phyloP scores from a whole-genome alignment of 2,797 vertebrate species.

The Muraenolepis orangiensis region DNA sequence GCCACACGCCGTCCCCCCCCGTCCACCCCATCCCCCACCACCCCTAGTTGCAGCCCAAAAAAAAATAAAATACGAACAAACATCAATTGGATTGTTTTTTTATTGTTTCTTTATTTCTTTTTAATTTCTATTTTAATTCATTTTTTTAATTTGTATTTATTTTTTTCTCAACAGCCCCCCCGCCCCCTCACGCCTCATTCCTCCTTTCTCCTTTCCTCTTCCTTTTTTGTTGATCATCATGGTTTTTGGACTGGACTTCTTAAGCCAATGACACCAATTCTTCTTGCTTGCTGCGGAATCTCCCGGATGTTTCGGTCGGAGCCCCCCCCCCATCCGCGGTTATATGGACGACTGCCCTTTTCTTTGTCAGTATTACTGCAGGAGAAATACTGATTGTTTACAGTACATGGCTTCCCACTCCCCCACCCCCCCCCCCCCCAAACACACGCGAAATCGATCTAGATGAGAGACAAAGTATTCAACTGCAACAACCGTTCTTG shows the following conservation, averaged over 20 bases:
- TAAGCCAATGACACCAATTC: conserved; percentile 78
- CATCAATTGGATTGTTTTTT: conserved; percentile 45
- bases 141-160: too few species aligned
- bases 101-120: conserved; percentile 37
- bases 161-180: conserved; percentile 35
- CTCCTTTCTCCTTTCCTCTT: too few species aligned
- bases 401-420: conserved; percentile 74
- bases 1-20: conserved; percentile 25
- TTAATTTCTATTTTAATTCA: too few species aligned
- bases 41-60: conserved; percentile 36
- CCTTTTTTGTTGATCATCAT: conserved; percentile 20
- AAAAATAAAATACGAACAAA: too few species aligned
- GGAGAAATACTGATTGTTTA: conserved; percentile 82
- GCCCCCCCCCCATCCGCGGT: conserved; percentile 76
- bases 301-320: conserved; percentile 83
- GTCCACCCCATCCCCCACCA: not conserved
- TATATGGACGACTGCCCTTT: conserved; percentile 78
- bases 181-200: too few species aligned
- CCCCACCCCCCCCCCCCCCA: too few species aligned
- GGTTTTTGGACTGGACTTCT: conserved; percentile 78
- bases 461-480: conserved; percentile 77
- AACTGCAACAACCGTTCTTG: conserved; percentile 82
- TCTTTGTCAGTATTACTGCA: conserved; percentile 80
- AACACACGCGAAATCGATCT: conserved; percentile 66
- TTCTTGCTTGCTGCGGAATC: conserved; percentile 88